Base-by-base conservation (phyloP, 2,113 vertebrate species). In the Phoenicopterus ruber region DNA sequence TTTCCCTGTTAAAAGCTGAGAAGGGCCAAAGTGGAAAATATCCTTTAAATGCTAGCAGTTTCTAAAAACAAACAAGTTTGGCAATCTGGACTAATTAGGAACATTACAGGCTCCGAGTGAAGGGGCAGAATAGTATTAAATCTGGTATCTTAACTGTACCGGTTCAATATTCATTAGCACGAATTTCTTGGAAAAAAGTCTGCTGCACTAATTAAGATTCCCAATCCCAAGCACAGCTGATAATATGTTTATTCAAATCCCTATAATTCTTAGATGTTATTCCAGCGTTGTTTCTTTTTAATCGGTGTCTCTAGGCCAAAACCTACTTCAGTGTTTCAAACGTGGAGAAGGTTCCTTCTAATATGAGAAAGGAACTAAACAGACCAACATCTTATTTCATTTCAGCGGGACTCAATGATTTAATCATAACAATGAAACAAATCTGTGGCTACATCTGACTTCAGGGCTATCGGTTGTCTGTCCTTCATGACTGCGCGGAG, bases 131-230 rank as follows among this genome's bases (percentile, higher is more conserved):
- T 18, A 92, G 38, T 73, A 90, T 67, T 84, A 86, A 86, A 87
- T 66, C 81, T 91, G 59, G 26, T 83, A 42, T 73, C 89, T 82
- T 85, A 91, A 73, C 73, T 80, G 28, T 94, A 95, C 87, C 96
- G 94, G 83, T 89, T 96, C 86, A 90, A 83, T 96, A 95, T 77
- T 91, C 84, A 95, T 86, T 89, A 94, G 71, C 76, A 87, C 25
- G 85, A 88, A 87, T 91, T 93, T 95, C 77, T 89, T 69, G 46
- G 66, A 91, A 62, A 93, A 94, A 91, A 94, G 55, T 86, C 84
- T 94, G 81, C 66, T 82, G 85, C 61, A 28, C 58, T 95, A 89
- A 94, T 94, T 96, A 93, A 67, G 84, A 93, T 86, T 91, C 76
- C 57, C 65, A 90, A 63, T 93, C 88, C 62, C 47, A 86, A 76